A percentile compares a stretch with the other conserved stretches of the same genome.
Conservation (phyloP, 2,888 invertebrate species). For the Sabatieria punctata region DNA sequence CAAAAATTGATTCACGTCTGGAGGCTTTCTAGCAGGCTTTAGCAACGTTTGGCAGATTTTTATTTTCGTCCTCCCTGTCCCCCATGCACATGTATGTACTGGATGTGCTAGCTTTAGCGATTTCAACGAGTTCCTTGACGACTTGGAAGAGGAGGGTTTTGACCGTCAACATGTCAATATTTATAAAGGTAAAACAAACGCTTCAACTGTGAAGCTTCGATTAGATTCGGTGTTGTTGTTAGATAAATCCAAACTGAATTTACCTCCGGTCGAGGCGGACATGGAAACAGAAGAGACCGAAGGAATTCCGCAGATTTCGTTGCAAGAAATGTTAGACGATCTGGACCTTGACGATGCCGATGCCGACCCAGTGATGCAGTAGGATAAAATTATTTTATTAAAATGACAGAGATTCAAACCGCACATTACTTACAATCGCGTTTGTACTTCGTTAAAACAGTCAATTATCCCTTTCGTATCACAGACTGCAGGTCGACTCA, state of each 20-base stretch:
- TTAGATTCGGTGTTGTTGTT: no score
- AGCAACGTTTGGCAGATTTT: no score
- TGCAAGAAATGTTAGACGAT: constrained; percentile 86
- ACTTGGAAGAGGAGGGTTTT: constrained; percentile 81
- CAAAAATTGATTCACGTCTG: background rate
- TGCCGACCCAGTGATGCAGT: no score
- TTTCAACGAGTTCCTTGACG: constrained; percentile 85
- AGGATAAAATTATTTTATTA: no score
- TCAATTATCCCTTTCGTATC: no score
- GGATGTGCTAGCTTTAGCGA: constrained; percentile 45
- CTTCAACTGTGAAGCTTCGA: no score
- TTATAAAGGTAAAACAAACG: constrained; percentile 45
- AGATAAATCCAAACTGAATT: constrained; percentile 1
- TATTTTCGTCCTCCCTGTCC: no score
- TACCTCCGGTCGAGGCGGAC: constrained; percentile 16
- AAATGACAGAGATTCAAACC: no score
- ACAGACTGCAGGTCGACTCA: no score
- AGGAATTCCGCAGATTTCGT: constrained; percentile 52
- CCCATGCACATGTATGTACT: constrained; percentile 7
- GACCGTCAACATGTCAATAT: constrained; percentile 82
- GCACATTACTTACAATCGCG: no score
- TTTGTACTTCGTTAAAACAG: no score
- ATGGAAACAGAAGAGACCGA: constrained; percentile 43
- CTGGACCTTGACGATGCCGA: constrained; percentile 52
- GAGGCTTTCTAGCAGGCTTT: no score